Conservation (phyloP, 1,140 invertebrate species). For the Diuraphis noxia region DNA sequence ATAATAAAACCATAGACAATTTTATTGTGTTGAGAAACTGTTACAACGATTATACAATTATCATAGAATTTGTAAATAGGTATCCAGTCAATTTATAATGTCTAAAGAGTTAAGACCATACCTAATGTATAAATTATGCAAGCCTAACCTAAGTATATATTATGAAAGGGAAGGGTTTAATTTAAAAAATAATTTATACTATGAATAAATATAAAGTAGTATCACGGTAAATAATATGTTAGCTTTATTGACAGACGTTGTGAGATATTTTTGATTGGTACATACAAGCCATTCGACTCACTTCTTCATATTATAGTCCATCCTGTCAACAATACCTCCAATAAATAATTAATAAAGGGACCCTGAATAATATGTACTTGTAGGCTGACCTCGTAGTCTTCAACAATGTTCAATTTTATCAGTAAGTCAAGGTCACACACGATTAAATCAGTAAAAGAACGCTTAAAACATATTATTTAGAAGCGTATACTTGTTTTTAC, state of each 20-base stretch:
- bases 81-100: not conserved
- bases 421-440: not conserved
- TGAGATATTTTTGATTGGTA: not conserved
- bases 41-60: not conserved
- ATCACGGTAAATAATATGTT: not conserved
- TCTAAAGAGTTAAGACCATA: not conserved
- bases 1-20: constrained; percentile 1
- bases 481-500: too few relatives aligned
- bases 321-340: constrained; percentile 16
- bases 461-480: not conserved
- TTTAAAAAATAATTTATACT: constrained; percentile 8
- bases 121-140: not conserved
- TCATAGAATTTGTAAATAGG: not conserved
- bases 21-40: not conserved
- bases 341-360: constrained; percentile 20
- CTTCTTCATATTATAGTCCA: not conserved
- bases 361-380: constrained; percentile 26
- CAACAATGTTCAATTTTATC: not conserved
- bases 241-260: not conserved
- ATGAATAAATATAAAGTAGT: not conserved
- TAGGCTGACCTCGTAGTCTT: constrained; percentile 7
- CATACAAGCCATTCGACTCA: not conserved
- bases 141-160: not conserved
- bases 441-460: not conserved
- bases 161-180: not conserved